A percentile compares a stretch with the other conserved stretches of the same genome.
Evolutionary conservation across 1,140 invertebrate genomes (phyloP).

Genomic region (Brachionus asplanchnoidis): DNA sequence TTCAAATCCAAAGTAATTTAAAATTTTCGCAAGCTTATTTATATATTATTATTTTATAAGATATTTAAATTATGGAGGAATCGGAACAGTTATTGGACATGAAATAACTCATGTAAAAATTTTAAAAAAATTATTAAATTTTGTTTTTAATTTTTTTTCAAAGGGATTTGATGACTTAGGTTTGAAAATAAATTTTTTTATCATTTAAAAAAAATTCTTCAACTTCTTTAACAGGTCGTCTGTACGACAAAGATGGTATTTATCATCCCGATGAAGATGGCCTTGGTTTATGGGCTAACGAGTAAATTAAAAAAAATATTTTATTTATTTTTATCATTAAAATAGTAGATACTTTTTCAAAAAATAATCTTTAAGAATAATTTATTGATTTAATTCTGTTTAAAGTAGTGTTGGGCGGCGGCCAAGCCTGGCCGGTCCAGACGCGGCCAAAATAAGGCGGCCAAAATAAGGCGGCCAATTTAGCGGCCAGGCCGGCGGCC

Average conservation of each 20-base stretch:
- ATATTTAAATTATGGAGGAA: slow-evolving; percentile 70
- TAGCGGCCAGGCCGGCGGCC: no score
- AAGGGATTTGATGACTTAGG: slow-evolving; percentile 30
- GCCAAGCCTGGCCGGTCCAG: no score
- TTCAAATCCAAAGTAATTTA: neutral
- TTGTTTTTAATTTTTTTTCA: neutral
- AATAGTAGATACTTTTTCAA: no score
- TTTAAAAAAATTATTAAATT: neutral
- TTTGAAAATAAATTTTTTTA: neutral
- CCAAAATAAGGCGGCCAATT: no score
- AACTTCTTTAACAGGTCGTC: neutral
- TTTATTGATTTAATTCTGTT: neutral
- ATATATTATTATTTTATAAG: slow-evolving; percentile 43
- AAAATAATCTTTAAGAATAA: no score
- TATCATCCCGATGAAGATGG: slow-evolving; percentile 28
- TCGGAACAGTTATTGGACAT: slow-evolving; percentile 64
- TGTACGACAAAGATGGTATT: slow-evolving; percentile 33
- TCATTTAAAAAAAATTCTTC: neutral
- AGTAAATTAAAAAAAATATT: neutral
- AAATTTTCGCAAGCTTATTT: neutral
- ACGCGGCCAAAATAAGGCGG: no score
- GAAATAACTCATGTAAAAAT: slow-evolving; percentile 61
- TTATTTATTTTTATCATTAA: no score
- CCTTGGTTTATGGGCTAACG: slow-evolving; percentile 12
- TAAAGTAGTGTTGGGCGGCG: no score